phyloP scores from a whole-genome alignment of 2,113 vertebrate species.

The Oostethus manadensis region DNA sequence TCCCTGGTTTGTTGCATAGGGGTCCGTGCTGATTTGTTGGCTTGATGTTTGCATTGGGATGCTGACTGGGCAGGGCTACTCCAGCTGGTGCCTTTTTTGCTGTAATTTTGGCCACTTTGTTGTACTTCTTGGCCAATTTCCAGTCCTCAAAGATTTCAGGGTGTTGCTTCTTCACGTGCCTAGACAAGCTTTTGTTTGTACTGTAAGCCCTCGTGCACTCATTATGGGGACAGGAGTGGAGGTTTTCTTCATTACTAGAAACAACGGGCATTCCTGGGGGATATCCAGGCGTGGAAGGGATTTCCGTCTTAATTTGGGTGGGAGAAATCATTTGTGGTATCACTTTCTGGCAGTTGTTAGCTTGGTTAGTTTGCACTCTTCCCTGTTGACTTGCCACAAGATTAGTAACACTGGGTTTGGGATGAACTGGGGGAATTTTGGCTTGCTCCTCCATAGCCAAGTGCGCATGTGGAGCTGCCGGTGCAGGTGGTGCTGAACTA shows the following conservation, averaged over 20 bases:
- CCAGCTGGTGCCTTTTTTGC: constrained; percentile 63
- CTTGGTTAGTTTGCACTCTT: constrained; percentile 24
- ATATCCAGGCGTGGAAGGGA: constrained; percentile 57
- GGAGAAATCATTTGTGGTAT: constrained; percentile 49
- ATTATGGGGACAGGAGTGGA: constrained; percentile 86
- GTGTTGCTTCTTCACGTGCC: constrained; percentile 95
- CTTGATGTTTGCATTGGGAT: constrained; percentile 44
- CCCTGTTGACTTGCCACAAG: constrained; percentile 25
- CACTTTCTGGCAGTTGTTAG: constrained; percentile 32
- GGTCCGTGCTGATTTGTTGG: constrained; percentile 47
- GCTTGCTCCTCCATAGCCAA: constrained; percentile 7
- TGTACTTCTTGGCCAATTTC: constrained; percentile 89
- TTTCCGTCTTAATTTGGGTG: constrained; percentile 60
- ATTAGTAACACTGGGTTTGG: constrained; percentile 25
- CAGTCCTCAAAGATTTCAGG: constrained; percentile 92
- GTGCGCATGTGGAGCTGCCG: constrained; percentile 13
- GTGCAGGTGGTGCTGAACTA: constrained; percentile 25
- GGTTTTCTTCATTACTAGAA: constrained; percentile 64
- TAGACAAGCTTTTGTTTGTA: constrained; percentile 93
- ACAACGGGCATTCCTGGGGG: constrained; percentile 34
- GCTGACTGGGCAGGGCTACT: constrained; percentile 62
- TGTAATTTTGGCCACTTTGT: constrained; percentile 80
- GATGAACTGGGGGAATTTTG: constrained; percentile 26
- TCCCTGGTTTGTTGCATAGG: constrained; percentile 63
- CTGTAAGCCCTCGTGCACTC: constrained; percentile 91